Percentiles rank a stretch among this genome's conserved stretches.
Conservation (phyloP, 2,113 vertebrate genomes). For the Heterochromis multidens region DNA sequence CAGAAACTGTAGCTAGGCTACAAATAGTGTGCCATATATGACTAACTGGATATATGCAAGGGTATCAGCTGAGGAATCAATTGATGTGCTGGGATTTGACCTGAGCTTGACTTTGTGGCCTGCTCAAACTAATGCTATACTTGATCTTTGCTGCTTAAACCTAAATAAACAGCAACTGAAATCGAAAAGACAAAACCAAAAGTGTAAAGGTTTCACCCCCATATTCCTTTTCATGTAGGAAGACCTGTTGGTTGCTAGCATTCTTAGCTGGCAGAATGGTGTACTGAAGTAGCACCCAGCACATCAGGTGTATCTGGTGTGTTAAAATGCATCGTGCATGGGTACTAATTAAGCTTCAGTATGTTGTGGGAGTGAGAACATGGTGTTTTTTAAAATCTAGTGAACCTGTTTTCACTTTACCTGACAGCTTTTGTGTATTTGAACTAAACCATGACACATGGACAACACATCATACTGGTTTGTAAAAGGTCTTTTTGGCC, state of each 20-base stretch:
- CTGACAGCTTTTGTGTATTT: background rate
- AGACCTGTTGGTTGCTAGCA: background rate
- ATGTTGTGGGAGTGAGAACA: background rate
- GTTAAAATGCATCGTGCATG: background rate
- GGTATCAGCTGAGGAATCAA: background rate
- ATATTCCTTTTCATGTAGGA: background rate
- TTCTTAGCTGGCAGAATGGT: background rate
- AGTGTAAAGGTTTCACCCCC: background rate
- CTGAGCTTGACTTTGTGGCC: background rate
- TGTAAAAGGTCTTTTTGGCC: background rate
- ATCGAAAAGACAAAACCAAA: background rate
- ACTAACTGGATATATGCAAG: no score
- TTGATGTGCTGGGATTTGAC: background rate
- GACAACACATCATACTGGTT: background rate
- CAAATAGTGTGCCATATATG: no score
- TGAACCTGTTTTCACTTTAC: background rate
- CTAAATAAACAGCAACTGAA: background rate
- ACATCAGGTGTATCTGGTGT: background rate
- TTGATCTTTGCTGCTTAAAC: background rate
- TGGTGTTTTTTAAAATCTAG: background rate
- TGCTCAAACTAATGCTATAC: background rate
- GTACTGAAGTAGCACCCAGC: background rate
- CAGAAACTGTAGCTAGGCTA: no score
- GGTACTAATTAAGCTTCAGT: background rate
- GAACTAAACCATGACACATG: background rate